Conservation (phyloP, 1,140 invertebrate genomes). For the Theocolax elegans region DNA sequence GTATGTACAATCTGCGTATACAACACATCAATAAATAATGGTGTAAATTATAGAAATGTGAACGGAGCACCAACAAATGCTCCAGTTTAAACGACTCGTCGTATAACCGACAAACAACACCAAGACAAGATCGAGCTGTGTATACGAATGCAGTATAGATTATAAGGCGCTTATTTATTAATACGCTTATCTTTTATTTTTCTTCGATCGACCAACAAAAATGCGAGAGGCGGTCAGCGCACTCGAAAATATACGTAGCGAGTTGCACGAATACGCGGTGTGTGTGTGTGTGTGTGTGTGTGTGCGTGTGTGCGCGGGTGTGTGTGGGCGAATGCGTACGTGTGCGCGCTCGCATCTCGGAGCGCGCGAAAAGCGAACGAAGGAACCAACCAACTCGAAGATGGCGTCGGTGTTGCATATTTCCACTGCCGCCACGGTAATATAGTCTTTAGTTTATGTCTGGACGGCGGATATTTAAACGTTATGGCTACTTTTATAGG, state of each 20-base stretch:
- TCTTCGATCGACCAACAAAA: neutral
- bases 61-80: neutral
- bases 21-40: conserved; percentile 18
- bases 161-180: conserved; percentile 6
- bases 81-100: conserved; percentile 18
- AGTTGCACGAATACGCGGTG: too few relatives aligned
- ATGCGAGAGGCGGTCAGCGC: neutral
- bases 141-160: neutral
- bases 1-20: too few relatives aligned
- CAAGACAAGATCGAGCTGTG: too few relatives aligned
- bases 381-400: conserved; percentile 18
- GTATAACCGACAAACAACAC: too few relatives aligned
- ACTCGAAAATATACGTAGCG: neutral
- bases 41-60: conserved; percentile 11
- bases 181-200: conserved; percentile 7
- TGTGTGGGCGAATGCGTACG: too few relatives aligned
- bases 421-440: conserved; percentile 49
- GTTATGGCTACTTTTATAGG: conserved; percentile 54
- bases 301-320: too few relatives aligned
- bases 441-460: conserved; percentile 54
- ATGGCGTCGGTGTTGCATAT: conserved; percentile 43
- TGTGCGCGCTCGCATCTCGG: too few relatives aligned
- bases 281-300: too few relatives aligned
- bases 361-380: conserved; percentile 28
- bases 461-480: conserved; percentile 50